Conservation (phyloP, 2,797 vertebrate genomes). For the Vireo griseus region DNA sequence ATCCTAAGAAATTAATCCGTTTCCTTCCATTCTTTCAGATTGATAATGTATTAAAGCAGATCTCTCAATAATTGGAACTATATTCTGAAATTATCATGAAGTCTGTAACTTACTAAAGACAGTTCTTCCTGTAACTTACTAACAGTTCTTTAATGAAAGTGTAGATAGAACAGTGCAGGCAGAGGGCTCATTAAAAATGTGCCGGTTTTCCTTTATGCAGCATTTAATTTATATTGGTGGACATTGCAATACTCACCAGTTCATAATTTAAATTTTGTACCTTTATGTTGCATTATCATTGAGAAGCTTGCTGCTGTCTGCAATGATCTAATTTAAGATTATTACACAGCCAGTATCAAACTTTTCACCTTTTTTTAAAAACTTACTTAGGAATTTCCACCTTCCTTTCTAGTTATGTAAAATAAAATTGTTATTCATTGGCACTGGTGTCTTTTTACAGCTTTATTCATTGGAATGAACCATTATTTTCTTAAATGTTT, state of each 20-base stretch:
- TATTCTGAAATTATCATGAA: background rate
- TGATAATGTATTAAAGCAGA: background rate
- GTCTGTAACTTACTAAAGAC: background rate
- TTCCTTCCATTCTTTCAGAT: background rate
- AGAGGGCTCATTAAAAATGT: background rate
- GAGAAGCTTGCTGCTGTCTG: background rate
- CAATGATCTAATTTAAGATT: background rate
- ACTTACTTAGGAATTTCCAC: background rate
- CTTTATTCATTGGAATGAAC: background rate
- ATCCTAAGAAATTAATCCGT: background rate
- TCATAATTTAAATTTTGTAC: background rate
- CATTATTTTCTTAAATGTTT: fast-evolving
- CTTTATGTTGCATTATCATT: background rate
- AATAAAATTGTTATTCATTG: background rate
- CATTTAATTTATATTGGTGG: background rate
- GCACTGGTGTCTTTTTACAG: background rate
- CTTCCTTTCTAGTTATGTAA: background rate
- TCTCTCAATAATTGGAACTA: background rate
- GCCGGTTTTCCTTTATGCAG: background rate
- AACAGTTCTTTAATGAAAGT: background rate
- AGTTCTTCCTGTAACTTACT: background rate
- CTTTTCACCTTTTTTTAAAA: fast-evolving
- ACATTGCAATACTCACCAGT: background rate
- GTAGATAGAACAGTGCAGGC: background rate
- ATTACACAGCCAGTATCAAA: background rate